Evolutionary conservation across 1,140 invertebrate genomes (phyloP), one percentile per base, ranked within the genome.

Genomic region (Hylaeus volcanicus): DNA sequence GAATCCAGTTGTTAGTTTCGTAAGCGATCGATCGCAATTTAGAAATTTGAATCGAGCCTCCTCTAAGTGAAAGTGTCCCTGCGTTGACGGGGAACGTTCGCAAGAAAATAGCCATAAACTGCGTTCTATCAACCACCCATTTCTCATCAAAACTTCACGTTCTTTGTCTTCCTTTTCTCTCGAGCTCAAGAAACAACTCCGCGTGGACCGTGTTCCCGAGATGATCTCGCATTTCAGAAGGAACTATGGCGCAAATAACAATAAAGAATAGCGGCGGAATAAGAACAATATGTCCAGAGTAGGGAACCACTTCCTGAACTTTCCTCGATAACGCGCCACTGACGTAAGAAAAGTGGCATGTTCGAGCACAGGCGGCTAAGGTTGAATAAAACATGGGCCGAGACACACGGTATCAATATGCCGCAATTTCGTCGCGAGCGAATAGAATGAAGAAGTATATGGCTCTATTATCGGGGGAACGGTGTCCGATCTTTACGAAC

Each of bases 341-440:
- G 26, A 12, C 3, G 5, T 45, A 9, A 3, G 41, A 26, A n/a
- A 11, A 12, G 14, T 43, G 26, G 53, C 1, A n/a, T 45, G 12
- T 72, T 63, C 26, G 26, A 26, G 26, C 26, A 26, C 26, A n/a
- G 6, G n/a, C 48, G 48, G 55, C 64, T 70, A 70, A 14, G 68
- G 2, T 14, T 70, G 68, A 55, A 70, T 70, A 70, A 70, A 56
- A 56, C 14, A 70, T 70, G 9, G 43, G 41, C 39, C 5, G 37
- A 9, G 4, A n/a, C 37, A 45, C 14, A 11, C 51, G 48, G 5
- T 37, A 37, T 26, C 1, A 39, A 39, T 15, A 12, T 64, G 45
- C 26, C 26, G 26, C 26, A 26, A 26, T 26, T 26, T 26, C 26
- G 26, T 26, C 26, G 3, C 15, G 9, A 2, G 51, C 51, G 51